Base-by-base conservation (phyloP, 2,113 vertebrate species). In the Tenrec ecaudatus region DNA sequence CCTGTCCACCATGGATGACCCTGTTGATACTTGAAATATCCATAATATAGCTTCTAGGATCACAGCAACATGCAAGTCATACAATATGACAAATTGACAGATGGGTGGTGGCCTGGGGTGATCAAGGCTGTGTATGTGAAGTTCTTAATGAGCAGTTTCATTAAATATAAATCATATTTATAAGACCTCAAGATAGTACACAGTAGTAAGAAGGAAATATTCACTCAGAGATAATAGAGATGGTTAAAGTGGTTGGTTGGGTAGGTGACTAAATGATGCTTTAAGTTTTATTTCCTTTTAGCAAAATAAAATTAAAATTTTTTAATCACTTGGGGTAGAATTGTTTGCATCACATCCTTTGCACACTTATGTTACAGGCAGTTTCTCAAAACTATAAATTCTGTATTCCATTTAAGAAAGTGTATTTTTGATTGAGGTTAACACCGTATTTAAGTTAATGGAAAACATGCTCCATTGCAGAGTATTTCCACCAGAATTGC, bases 361-460 rank as follows among this genome's bases (percentile, higher is more conserved):
- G 81, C 62, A 91, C 73, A 91, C 84, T 92, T 91, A 96, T 75
- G 82, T 53, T 62, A 77, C 57, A 89, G 78, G 85, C 77, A 53
- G 2, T 93, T 91, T 85, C 95, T 97, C 82, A 88, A 92, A 96
- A 93, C 47, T 86, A 53, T 92, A 88, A 82, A 84, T 47, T 94
- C 88, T 96, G 66, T 82, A 92, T 81, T 91, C 2, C 87, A 95
- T 96, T 96, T 97, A 95, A 92, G 96, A 96, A 94, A 94, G 85
- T n/a, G 16, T 91, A 79, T 95, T 97, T 97, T 96, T 90, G 89
- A 83, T 94, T 96, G 89, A 95, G 92, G 90, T 94, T 97, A 94
- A 93, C 90, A 95, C 69, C 97, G 94, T 96, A 94, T 96, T 97
- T 97, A 97, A 93, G 91, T 95, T 98, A 98, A 97, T 97, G 95